Evolutionary conservation across 2,888 invertebrate genomes (phyloP).

Genomic region (Teleogryllus oceanicus): DNA sequence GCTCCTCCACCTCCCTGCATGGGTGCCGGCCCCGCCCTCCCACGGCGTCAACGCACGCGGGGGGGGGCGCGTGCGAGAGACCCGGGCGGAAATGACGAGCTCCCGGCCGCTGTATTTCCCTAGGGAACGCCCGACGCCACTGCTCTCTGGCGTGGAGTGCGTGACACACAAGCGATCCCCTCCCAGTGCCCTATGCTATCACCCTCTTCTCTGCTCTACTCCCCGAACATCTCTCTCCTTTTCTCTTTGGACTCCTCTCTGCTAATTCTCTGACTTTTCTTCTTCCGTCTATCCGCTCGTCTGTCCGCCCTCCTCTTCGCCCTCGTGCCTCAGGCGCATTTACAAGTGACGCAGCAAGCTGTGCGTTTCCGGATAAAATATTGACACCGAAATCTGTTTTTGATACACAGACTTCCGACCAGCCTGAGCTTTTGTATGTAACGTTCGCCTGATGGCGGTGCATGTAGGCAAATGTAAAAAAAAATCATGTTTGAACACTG

Average conservation of each 20-base stretch:
- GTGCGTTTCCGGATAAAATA: background rate
- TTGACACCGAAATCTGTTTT: constrained; percentile 9
- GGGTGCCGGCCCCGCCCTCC: too few species aligned
- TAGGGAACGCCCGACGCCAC: background rate
- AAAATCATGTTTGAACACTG: background rate
- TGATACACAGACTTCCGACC: background rate
- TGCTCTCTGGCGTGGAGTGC: background rate
- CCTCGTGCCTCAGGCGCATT: background rate
- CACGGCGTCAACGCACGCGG: background rate
- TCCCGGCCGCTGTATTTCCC: background rate
- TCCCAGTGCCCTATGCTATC: too few species aligned
- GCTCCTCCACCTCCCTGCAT: too few species aligned
- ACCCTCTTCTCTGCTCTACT: too few species aligned
- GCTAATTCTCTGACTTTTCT: too few species aligned
- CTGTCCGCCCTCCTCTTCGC: background rate
- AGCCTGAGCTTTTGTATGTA: background rate
- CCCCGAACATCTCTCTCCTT: too few species aligned
- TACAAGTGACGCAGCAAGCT: background rate
- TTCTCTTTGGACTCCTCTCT: too few species aligned
- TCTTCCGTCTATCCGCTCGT: background rate
- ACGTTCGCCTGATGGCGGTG: background rate
- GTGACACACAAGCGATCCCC: background rate
- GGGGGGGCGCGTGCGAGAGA: background rate
- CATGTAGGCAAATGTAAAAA: background rate
- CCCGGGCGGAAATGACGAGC: background rate